Percentiles rank a stretch among this genome's conserved stretches.
These are phyloP conservation scores for Rhopalosiphum maidis DNA, from an alignment of 1,140 invertebrate genomes.

Conservation along the genomic window DNA sequence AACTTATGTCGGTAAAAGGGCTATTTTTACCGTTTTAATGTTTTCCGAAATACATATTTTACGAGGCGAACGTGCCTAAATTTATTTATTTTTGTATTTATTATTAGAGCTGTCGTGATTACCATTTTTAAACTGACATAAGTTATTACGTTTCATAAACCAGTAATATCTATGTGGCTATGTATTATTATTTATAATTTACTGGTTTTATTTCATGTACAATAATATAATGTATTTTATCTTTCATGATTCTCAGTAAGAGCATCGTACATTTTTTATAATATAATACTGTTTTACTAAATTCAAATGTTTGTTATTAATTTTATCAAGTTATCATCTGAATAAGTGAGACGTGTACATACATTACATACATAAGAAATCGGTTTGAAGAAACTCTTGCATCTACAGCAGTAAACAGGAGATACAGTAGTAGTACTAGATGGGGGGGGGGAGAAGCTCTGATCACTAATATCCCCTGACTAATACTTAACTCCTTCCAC, in stretches of 20 bases:
- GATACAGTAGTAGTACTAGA: not conserved
- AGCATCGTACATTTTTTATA: not conserved
- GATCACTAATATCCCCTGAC: not conserved
- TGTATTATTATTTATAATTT: conserved; percentile 5
- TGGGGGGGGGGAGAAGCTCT: too few species aligned
- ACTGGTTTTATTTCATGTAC: not conserved
- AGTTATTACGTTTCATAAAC: not conserved
- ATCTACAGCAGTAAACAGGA: too few species aligned
- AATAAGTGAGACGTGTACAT: not conserved
- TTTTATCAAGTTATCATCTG: not conserved
- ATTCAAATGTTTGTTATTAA: not conserved
- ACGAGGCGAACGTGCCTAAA: not conserved
- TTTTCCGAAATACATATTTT: not conserved
- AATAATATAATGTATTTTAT: not conserved
- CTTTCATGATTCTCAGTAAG: not conserved
- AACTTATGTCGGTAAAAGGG: not conserved
- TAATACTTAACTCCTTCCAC: too few species aligned
- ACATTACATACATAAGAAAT: not conserved
- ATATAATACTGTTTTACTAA: not conserved
- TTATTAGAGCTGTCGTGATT: not conserved
- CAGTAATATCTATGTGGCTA: not conserved
- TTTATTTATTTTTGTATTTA: not conserved
- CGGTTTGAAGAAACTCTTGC: not conserved
- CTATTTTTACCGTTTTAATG: conserved; percentile 17
- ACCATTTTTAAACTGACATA: not conserved